Evolutionary conservation across 2,888 invertebrate species (phyloP), one percentile per base, ranked within the genome.

Genomic region (Adelphocoris suturalis): DNA sequence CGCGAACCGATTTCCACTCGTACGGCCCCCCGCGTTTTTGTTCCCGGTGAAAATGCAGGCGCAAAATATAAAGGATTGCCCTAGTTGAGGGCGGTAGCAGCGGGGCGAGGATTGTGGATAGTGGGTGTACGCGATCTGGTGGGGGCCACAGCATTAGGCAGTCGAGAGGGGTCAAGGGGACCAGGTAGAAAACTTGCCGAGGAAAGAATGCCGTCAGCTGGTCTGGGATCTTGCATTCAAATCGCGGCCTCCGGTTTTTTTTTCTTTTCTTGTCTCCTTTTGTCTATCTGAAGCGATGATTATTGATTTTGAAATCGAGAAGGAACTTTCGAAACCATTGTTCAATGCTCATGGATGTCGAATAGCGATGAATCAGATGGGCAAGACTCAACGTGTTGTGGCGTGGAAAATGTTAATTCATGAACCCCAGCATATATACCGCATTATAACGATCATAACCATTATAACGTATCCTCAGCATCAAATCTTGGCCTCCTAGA

Each of bases 101-200:
- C 68, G 68, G 52, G 52, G 16, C 52, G 52, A 37, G 37, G 23
- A 7, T 23, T 27, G 57, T 57, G 61, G 61, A 57, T 57, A 16
- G 61, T 61, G 68, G 68, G 68, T 68, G 68, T 68, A 23, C 13
- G 82, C 27, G n/a, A 12, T 48, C 37, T 16, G 37, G 28, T 27
- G 78, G 75, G 78, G 46, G 47, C 47, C 80, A 5, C 13, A 68
- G 68, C 23, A 68, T 68, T 27, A 13, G 68, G 68, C 13, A 68
- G 68, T 13, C 68, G 68, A 68, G 68, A 23, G 82, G 48, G 82
- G 82, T 82, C 82, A 82, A 82, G 82, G 82, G 82, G 52, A 82
- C 82, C 82, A 19, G 82, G 82, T 82, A 78, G 68, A 16, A 46
- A 78, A 78, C 78, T 82, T 16, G 82, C 52, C 82, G 82, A 52